Evolutionary conservation across 2,888 invertebrate genomes (phyloP).

Genomic region (Amphipoea oculea): DNA sequence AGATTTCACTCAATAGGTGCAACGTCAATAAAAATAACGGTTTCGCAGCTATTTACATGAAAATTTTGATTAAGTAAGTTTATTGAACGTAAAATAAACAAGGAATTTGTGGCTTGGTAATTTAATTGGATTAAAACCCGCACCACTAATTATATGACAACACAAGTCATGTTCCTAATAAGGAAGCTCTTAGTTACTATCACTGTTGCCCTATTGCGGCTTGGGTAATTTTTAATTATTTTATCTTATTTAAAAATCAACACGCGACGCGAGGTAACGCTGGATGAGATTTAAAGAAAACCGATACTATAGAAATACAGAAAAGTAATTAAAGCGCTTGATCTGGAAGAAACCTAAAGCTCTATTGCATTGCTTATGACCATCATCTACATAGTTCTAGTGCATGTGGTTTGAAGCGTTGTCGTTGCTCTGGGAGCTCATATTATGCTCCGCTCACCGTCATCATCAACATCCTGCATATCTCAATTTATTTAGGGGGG

Average conservation of each 20-base stretch:
- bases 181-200: slow-evolving; percentile 66
- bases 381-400: background rate
- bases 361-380: background rate
- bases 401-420: background rate
- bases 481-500: slow-evolving; percentile 1
- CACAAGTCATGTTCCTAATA: slow-evolving; percentile 67
- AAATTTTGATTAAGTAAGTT: slow-evolving; percentile 60
- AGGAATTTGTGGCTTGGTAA: slow-evolving; percentile 68
- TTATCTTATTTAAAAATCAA: slow-evolving; percentile 44
- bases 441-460: slow-evolving; percentile 13
- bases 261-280: background rate
- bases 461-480: background rate
- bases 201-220: slow-evolving; percentile 59
- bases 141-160: slow-evolving; percentile 76
- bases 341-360: background rate
- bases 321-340: background rate
- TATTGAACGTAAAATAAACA: slow-evolving; percentile 70
- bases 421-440: slow-evolving; percentile 26
- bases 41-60: slow-evolving; percentile 25
- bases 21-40: background rate
- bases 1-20: background rate
- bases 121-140: slow-evolving; percentile 84
- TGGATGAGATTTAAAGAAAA: background rate
- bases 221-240: slow-evolving; percentile 54
- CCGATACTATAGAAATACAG: background rate